Percentiles rank a stretch among this genome's conserved stretches.
These are phyloP conservation scores for Poecile atricapillus DNA, from an alignment of 2,113 vertebrate genomes.

Conservation along the genomic window DNA sequence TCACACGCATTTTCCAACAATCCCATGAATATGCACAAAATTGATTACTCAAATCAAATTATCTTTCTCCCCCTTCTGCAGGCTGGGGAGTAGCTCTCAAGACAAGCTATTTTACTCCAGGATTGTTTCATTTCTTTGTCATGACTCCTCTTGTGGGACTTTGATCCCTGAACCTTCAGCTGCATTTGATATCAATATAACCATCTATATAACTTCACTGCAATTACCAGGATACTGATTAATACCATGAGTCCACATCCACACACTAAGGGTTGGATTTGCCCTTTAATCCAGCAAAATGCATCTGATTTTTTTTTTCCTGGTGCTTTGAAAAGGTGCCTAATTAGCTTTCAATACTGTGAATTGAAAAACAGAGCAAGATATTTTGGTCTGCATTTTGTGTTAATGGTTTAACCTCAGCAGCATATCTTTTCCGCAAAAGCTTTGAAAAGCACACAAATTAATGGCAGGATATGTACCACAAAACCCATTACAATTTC, in stretches of 20 bases:
- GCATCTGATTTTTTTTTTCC: neutral
- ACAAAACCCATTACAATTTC: neutral
- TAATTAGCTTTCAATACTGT: neutral
- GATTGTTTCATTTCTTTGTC: neutral
- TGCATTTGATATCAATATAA: neutral
- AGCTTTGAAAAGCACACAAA: neutral
- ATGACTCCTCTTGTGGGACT: neutral
- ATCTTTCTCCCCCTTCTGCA: neutral
- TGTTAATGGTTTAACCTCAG: neutral
- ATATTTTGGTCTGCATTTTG: neutral
- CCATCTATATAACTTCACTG: neutral
- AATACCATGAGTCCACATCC: neutral
- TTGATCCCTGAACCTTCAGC: neutral
- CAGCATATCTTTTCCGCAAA: neutral
- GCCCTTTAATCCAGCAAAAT: neutral
- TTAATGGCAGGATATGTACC: neutral
- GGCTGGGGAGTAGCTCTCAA: neutral
- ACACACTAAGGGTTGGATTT: neutral
- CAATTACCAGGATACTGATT: neutral
- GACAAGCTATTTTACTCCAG: neutral
- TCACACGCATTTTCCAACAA: neutral
- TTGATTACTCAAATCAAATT: neutral
- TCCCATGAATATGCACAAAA: neutral
- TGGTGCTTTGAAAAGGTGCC: neutral
- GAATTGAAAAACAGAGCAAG: neutral